Evolutionary conservation across 2,797 vertebrate genomes (phyloP).

Genomic region (Pangasius macronema): DNA sequence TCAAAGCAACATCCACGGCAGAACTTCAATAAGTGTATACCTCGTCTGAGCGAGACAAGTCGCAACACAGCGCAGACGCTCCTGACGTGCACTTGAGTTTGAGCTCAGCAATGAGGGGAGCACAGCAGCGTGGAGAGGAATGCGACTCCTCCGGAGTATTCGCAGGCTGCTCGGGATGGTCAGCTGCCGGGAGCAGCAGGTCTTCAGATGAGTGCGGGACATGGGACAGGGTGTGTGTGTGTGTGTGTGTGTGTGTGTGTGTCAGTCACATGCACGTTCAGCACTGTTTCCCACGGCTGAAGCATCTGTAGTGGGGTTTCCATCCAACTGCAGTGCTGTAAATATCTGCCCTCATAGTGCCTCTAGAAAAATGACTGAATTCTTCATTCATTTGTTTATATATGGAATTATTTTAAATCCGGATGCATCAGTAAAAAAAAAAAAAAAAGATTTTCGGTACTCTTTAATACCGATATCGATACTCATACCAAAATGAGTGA

Average conservation of each 20-base stretch:
- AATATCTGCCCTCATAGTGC: not conserved
- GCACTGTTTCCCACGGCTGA: conserved; percentile 37
- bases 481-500: not conserved
- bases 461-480: not conserved
- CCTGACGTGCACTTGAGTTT: not conserved
- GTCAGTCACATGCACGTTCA: not conserved
- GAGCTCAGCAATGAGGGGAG: not conserved
- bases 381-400: not conserved
- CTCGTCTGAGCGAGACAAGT: not conserved
- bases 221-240: conserved; percentile 5
- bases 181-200: conserved; percentile 46
- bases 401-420: not conserved
- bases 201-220: conserved; percentile 4
- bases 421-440: not conserved
- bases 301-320: conserved; percentile 46
- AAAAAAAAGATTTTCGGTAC: too few relatives aligned
- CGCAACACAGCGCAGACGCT: not conserved
- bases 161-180: conserved; percentile 33
- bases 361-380: not conserved
- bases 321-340: not conserved
- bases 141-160: conserved; percentile 19
- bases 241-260: not conserved
- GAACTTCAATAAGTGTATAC: not conserved
- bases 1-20: not conserved
- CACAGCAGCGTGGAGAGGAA: conserved; percentile 11